Base-by-base conservation (phyloP, 1,140 invertebrate genomes). In the Archegozetes longisetosus region DNA sequence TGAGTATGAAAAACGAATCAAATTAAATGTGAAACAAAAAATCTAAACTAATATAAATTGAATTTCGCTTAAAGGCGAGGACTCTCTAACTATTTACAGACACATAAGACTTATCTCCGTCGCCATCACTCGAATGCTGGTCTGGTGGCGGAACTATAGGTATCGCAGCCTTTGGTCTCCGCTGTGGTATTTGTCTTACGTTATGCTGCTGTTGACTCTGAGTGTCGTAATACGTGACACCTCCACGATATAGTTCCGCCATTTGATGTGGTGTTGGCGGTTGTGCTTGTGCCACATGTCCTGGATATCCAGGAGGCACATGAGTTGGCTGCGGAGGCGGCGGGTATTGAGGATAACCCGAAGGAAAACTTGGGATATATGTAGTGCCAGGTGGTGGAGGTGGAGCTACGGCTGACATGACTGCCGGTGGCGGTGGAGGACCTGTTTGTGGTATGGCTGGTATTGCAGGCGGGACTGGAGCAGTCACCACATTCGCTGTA, bases 221-320 rank as follows among this genome's bases (percentile, higher is more conserved):
- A 66, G 64, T 75, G 69, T 64, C 77, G 72, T 68, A 80, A 71
- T 80, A 80, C 29, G 77, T 79, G 27, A 74, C 72, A n/a, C 78
- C 79, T 46, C 76, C 77, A 62, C 78, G 76, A 60, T 75, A 78
- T 14, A 79, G 64, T 63, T 79, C 78, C 6, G 56, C 27, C 40
- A 26, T 29, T 3, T 40, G 61, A 32, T 53, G 28, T 22, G 58
- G 51, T 14, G 58, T 46, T 28, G 13, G 14, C 20, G 25, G 51
- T 32, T 32, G 50, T 63, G 75, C 74, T 2, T 76, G 76, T 27
- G 73, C 76, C 4, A 27, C 54, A 23, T 22, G n/a, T 14, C 28
- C 23, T 12, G 29, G 59, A 29, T 17, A 2, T 1, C 46, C 46
- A 58, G 17, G 2, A 26, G 47, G 17, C 2, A n/a, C 3, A 49